Evolutionary conservation across 1,140 invertebrate species (phyloP).

Genomic region (Drosophila littoralis): DNA sequence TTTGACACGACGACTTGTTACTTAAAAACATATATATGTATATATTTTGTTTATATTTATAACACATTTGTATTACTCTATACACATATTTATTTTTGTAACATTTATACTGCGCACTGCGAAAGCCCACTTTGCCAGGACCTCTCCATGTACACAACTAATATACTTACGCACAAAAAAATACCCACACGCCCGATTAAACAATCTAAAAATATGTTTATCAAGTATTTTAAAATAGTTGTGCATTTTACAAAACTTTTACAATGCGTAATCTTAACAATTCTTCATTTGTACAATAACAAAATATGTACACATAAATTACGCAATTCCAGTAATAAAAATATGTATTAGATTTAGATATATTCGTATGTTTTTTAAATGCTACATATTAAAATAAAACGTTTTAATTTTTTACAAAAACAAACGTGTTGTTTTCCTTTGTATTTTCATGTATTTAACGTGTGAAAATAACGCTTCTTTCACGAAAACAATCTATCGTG

Average conservation of each 20-base stretch:
- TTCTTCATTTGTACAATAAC: background rate
- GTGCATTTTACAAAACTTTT: conserved; percentile 7
- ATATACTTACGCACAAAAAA: conserved; percentile 3
- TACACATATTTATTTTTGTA: conserved; percentile 42
- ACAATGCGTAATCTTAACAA: background rate
- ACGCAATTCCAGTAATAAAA: conserved; percentile 5
- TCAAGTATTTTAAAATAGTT: conserved; percentile 4
- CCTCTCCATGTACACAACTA: background rate
- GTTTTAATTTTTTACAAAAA: conserved; percentile 15
- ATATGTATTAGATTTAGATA: conserved; percentile 24
- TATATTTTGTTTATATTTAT: background rate
- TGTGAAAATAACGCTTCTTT: background rate
- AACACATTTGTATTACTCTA: conserved; percentile 14
- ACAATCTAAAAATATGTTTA: conserved; percentile 4
- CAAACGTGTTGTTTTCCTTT: background rate
- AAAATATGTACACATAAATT: conserved; percentile 11
- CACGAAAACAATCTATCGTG: background rate
- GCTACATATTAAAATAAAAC: conserved; percentile 12
- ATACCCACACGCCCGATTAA: background rate
- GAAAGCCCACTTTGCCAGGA: conserved; percentile 9
- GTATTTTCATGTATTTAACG: conserved; percentile 1
- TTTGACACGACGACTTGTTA: background rate
- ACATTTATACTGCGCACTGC: conserved; percentile 1
- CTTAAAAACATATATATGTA: background rate
- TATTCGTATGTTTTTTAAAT: conserved; percentile 14